These are phyloP conservation scores for Asteroscopus sphinx DNA, from an alignment of 2,888 invertebrate species.

Conservation along the genomic window DNA sequence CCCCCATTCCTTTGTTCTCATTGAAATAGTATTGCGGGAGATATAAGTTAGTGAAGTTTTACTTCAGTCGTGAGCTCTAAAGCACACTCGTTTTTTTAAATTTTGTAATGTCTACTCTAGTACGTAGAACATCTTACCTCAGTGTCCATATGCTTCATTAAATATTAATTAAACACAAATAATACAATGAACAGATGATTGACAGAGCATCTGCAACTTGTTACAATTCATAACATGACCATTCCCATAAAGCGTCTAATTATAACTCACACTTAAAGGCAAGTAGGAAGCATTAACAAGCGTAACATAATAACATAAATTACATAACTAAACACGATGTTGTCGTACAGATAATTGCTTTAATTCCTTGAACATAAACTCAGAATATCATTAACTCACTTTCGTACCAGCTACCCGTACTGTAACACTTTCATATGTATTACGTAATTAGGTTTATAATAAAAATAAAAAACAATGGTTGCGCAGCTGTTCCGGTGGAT, in stretches of 20 bases:
- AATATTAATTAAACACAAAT: conserved; percentile 39
- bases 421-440: conserved; percentile 76
- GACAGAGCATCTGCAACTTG: conserved; percentile 35
- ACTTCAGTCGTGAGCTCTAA: too few relatives aligned
- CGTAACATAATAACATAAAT: conserved; percentile 40
- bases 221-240: conserved; percentile 45
- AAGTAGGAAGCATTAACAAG: conserved; percentile 57
- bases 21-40: too few relatives aligned
- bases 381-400: conserved; percentile 81
- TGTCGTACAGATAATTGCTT: conserved; percentile 49
- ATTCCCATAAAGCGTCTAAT: conserved; percentile 51
- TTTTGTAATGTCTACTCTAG: too few relatives aligned
- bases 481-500: conserved; percentile 66
- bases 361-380: conserved; percentile 55
- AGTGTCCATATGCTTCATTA: conserved; percentile 15
- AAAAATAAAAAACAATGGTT: conserved; percentile 66
- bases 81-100: too few relatives aligned
- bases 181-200: conserved; percentile 21
- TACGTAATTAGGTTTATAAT: conserved; percentile 67
- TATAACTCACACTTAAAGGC: conserved; percentile 40
- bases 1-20: too few relatives aligned
- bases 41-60: too few relatives aligned
- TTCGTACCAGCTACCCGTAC: conserved; percentile 75
- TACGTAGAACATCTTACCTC: too few relatives aligned
- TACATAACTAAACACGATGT: conserved; percentile 52